A percentile compares a stretch with the other conserved stretches of the same genome.
These are phyloP conservation scores for Hoplodrina blanda DNA, from an alignment of 2,888 invertebrate genomes.

Conservation along the genomic window DNA sequence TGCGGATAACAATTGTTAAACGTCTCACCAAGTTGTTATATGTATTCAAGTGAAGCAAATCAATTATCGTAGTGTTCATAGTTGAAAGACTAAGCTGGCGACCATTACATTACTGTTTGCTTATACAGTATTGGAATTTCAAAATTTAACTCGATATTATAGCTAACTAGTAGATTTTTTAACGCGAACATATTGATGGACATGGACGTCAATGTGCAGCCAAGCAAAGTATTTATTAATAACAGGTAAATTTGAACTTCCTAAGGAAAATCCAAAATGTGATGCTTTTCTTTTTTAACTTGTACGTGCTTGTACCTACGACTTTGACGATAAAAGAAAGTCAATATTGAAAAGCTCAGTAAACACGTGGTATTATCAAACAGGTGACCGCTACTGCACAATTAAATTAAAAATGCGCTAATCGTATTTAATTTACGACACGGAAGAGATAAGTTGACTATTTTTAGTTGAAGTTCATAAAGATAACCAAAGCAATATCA, in stretches of 20 bases:
- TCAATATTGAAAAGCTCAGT: background rate
- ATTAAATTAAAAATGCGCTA: constrained; percentile 24
- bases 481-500: constrained; percentile 36
- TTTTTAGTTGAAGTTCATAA: constrained; percentile 38
- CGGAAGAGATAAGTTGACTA: constrained; percentile 42
- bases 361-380: background rate
- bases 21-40: constrained; percentile 36
- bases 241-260: background rate
- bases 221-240: no score
- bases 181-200: background rate
- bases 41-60: constrained; percentile 45
- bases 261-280: background rate
- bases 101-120: background rate
- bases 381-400: constrained; percentile 7
- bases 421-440: constrained; percentile 16
- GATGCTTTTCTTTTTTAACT: no score
- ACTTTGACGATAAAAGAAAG: background rate
- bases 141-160: background rate
- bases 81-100: constrained; percentile 15
- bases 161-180: background rate
- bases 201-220: background rate
- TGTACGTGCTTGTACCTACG: no score
- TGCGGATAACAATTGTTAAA: constrained; percentile 21
- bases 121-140: constrained; percentile 8
- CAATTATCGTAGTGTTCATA: constrained; percentile 31